Percentiles rank a stretch among this genome's conserved stretches.
Evolutionary conservation across 2,888 invertebrate genomes (phyloP).

Genomic region (Hirtodrosophila duncani): DNA sequence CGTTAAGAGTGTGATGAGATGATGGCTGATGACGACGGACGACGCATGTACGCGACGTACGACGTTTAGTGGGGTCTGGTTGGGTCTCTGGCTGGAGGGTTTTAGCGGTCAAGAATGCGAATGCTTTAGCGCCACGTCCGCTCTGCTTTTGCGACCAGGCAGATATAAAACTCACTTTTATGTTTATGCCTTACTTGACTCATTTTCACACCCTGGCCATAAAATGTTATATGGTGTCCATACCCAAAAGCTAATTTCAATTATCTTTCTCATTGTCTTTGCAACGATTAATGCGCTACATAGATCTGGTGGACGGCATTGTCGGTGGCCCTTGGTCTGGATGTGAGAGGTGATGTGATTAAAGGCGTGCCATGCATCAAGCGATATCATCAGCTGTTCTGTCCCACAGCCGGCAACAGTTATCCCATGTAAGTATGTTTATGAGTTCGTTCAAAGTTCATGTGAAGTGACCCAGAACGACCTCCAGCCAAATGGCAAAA

Average conservation of each 20-base stretch:
- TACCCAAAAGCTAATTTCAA: conserved; percentile 38
- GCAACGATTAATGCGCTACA: conserved; percentile 16
- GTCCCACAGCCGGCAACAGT: conserved; percentile 93
- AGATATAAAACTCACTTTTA: conserved; percentile 37
- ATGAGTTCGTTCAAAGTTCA: too few species aligned
- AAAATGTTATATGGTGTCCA: conserved; percentile 51
- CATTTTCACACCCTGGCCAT: conserved; percentile 65
- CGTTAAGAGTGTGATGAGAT: conserved; percentile 64
- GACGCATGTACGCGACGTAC: conserved; percentile 14
- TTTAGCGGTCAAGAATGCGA: too few species aligned
- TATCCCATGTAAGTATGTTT: conserved; percentile 94
- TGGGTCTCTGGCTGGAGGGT: too few species aligned
- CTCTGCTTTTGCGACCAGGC: background rate
- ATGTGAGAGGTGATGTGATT: conserved; percentile 91
- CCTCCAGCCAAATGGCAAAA: conserved; percentile 21
- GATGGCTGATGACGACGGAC: conserved; percentile 25
- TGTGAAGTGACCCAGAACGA: too few species aligned
- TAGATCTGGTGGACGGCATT: conserved; percentile 95
- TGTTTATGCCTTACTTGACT: conserved; percentile 57
- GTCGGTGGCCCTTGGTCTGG: conserved; percentile 91
- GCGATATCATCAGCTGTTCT: conserved; percentile 92
- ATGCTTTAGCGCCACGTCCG: too few species aligned
- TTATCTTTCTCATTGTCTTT: conserved; percentile 16
- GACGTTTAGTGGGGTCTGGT: too few species aligned
- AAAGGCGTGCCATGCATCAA: conserved; percentile 94